Base-by-base conservation (phyloP, 1,140 invertebrate species). In the Diuraphis noxia region DNA sequence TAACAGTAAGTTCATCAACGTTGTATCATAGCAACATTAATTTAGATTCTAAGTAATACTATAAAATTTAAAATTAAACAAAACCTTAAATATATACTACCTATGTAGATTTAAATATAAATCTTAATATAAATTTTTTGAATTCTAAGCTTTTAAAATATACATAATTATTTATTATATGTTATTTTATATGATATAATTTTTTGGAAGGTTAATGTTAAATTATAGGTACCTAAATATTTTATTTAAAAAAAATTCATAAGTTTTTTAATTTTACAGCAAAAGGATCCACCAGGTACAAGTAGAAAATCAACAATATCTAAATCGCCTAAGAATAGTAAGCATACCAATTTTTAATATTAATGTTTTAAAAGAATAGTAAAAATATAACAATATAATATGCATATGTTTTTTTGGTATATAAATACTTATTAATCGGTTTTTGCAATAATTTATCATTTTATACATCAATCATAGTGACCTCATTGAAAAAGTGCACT, bases 251-350 rank as follows among this genome's bases (percentile, higher is more conserved):
- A 17, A 7, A 36, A 38, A 36, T 40, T 88, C 36, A 41, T 40
- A 72, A 43, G 19, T 72, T 36, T 91, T 81, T 0, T 81, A 9
- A 82, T 81, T 79, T 91, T 91, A 7, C 40, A 91, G 89, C 30
- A 56, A 30, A 91, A 91, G 82, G 89, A 91, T 52, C 9, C 63
- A 19, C 41, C 89, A 30, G 36, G 72, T 49, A 36, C 89, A 13
- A 82, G 72, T 91, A 91, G 77, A 81, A 91, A 91, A 30, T 91
- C 89, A 38, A 43, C 72, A 89, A 34, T 43, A 46, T 41, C n/a
- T 36, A 91, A 91, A 81, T 91, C 72, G 9, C 72, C 89, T 8
- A 81, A 81, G 34, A 82, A n/a, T 52, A 91, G 89, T 91, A 79
- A 91, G 84, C 17, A 49, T 34, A 49, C 36, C 23, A 1, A 85